These are phyloP conservation scores for Pandemis heparana DNA, from an alignment of 2,888 invertebrate genomes.

Conservation along the genomic window DNA sequence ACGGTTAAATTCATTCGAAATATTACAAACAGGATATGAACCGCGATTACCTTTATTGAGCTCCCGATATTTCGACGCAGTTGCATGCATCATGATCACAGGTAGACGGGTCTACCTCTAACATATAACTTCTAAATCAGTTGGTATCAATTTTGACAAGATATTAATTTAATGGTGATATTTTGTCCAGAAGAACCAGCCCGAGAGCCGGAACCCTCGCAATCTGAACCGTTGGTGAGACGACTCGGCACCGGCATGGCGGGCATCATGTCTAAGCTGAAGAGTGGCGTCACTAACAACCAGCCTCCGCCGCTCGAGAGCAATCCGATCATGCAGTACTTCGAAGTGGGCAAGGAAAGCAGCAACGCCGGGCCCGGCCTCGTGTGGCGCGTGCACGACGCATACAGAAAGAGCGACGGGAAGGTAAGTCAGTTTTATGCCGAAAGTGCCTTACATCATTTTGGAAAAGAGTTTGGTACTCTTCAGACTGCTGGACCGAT, in stretches of 20 bases:
- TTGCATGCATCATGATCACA: too few relatives aligned
- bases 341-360: slow-evolving; percentile 93
- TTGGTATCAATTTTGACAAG: too few relatives aligned
- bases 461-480: too few relatives aligned
- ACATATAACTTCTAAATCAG: too few relatives aligned
- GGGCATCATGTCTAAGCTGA: slow-evolving; percentile 66
- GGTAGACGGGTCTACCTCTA: too few relatives aligned
- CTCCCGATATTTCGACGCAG: too few relatives aligned
- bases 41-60: too few relatives aligned
- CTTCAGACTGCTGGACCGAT: too few relatives aligned
- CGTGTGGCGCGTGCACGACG: slow-evolving; percentile 97
- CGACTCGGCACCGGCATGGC: slow-evolving; percentile 60
- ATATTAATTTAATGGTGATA: neutral
- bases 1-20: too few relatives aligned
- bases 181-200: slow-evolving; percentile 47
- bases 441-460: too few relatives aligned
- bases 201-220: slow-evolving; percentile 48
- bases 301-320: slow-evolving; percentile 79
- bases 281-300: slow-evolving; percentile 51
- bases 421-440: slow-evolving; percentile 87
- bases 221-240: slow-evolving; percentile 49
- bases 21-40: too few relatives aligned
- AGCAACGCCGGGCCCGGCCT: slow-evolving; percentile 95
- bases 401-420: slow-evolving; percentile 94
- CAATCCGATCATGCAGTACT: slow-evolving; percentile 95